Percentiles rank a stretch among this genome's conserved stretches.
phyloP scores from a whole-genome alignment of 2,797 vertebrate species.

The Channallabes apus region DNA sequence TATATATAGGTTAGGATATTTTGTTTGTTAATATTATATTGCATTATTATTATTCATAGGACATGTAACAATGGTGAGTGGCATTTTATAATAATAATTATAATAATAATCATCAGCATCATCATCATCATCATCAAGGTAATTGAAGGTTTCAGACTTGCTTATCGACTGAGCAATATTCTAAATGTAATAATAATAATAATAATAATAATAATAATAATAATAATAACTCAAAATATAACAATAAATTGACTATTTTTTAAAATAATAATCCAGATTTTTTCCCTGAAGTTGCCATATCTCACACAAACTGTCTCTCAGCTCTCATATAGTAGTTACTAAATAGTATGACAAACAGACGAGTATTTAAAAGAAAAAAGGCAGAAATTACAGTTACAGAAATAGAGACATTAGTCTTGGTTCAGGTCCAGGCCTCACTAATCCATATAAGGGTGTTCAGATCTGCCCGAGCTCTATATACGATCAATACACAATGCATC shows the following conservation, averaged over 20 bases:
- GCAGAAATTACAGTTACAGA: slow-evolving; percentile 15
- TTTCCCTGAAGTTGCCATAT: not conserved
- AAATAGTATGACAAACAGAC: not conserved
- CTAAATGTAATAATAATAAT: no score
- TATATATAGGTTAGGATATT: slow-evolving; percentile 37
- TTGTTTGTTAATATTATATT: slow-evolving; percentile 25
- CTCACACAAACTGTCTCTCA: not conserved
- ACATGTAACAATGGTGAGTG: not conserved
- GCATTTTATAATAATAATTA: not conserved
- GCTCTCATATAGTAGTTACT: not conserved
- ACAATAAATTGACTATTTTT: not conserved
- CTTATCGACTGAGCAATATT: no score
- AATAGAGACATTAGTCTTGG: slow-evolving; percentile 64
- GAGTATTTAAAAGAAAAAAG: not conserved
- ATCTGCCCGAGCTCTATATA: slow-evolving; percentile 65
- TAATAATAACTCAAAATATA: not conserved
- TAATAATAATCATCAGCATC: not conserved
- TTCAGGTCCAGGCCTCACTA: slow-evolving; percentile 62
- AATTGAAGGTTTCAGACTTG: no score
- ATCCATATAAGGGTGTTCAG: slow-evolving; percentile 58
- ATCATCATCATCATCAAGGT: not conserved
- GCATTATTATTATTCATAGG: not conserved
- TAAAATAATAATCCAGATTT: not conserved
- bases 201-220: not conserved
- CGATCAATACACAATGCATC: slow-evolving; percentile 83